These are phyloP conservation scores for Hydrophis major DNA, from an alignment of 2,797 vertebrate genomes.

Conservation along the genomic window DNA sequence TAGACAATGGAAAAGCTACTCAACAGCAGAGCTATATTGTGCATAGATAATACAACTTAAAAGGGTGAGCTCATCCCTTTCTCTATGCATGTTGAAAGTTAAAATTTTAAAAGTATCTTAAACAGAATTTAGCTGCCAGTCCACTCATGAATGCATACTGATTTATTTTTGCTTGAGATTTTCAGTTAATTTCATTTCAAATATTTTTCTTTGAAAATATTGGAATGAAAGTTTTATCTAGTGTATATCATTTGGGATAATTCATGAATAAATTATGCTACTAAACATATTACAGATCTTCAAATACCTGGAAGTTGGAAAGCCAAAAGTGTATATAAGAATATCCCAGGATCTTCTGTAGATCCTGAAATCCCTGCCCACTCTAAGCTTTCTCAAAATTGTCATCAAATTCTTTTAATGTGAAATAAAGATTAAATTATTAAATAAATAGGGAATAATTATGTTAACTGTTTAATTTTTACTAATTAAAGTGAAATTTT, in stretches of 20 bases:
- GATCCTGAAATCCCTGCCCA: background rate
- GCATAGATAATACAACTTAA: background rate
- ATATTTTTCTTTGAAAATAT: background rate
- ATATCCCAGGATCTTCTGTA: background rate
- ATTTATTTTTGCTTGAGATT: background rate
- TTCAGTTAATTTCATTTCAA: background rate
- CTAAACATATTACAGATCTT: background rate
- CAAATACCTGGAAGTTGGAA: background rate
- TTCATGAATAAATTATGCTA: background rate
- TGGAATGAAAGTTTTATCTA: background rate
- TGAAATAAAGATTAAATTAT: background rate
- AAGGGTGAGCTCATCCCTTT: background rate
- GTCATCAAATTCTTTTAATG: background rate
- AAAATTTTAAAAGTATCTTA: no score
- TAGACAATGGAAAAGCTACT: no score
- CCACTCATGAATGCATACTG: background rate
- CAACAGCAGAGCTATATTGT: background rate
- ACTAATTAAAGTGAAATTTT: background rate
- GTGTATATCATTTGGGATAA: background rate
- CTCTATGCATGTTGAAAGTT: background rate
- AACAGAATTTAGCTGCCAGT: no score
- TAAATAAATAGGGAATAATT: background rate
- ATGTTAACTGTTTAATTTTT: background rate
- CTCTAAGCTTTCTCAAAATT: background rate
- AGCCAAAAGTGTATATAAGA: background rate